Conservation (phyloP, 2,113 vertebrate genomes). For the Isichthys henryi region DNA sequence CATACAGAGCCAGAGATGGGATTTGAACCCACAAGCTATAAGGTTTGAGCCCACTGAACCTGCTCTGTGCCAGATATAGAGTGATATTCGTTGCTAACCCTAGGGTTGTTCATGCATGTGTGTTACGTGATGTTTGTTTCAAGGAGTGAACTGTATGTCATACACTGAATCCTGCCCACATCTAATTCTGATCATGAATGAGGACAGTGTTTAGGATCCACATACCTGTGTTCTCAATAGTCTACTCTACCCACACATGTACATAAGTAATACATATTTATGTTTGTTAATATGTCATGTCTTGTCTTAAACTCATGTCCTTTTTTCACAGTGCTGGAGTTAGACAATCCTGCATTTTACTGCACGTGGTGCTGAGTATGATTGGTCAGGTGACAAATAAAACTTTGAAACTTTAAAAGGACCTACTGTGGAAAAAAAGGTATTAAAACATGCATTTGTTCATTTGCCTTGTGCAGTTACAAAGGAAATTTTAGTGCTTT, state of each 20-base stretch:
- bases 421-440: background rate
- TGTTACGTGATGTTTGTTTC: background rate
- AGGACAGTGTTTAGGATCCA: background rate
- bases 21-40: background rate
- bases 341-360: background rate
- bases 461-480: background rate
- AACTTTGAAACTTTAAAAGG: background rate
- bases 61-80: background rate
- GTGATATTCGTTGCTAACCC: background rate
- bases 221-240: background rate
- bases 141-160: background rate
- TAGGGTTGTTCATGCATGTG: background rate
- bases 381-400: background rate
- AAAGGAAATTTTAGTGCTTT: constrained; percentile 23
- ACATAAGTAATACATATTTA: background rate
- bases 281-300: background rate
- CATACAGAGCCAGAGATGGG: background rate
- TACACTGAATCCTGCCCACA: background rate
- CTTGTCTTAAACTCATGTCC: background rate
- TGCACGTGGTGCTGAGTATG: background rate
- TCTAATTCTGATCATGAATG: background rate
- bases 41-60: background rate
- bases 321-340: background rate
- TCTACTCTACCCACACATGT: background rate
- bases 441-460: background rate